Conservation (phyloP, 2,888 invertebrate species). For the Dasypolia templi region DNA sequence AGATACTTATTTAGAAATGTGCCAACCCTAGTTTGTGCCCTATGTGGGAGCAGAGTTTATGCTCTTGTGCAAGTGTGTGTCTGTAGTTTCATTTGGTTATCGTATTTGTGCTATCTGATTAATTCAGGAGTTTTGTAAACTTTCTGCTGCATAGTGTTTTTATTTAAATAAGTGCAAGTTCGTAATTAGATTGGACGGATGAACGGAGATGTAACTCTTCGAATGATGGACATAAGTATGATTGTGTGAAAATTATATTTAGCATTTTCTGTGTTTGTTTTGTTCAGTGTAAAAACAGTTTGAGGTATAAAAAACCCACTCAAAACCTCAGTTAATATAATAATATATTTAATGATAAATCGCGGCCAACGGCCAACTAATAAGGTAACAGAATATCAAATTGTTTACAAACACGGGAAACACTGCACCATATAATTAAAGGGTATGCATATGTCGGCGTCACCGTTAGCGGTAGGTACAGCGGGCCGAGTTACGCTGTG, state of each 20-base stretch:
- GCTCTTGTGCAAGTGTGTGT: slow-evolving; percentile 60
- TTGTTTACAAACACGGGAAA: too few species aligned
- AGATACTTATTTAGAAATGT: background rate
- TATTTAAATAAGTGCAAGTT: slow-evolving; percentile 42
- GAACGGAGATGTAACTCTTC: slow-evolving; percentile 16
- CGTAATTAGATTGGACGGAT: slow-evolving; percentile 36
- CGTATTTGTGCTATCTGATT: slow-evolving; percentile 65
- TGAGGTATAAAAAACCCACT: background rate
- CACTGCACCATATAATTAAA: background rate
- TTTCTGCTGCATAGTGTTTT: slow-evolving; percentile 46
- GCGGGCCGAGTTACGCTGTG: too few species aligned
- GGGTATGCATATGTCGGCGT: too few species aligned
- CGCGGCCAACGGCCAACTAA: background rate
- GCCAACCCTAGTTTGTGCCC: slow-evolving; percentile 41
- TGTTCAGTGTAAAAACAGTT: background rate
- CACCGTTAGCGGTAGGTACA: too few species aligned
- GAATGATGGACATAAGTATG: background rate
- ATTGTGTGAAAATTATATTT: background rate
- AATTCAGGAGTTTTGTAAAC: slow-evolving; percentile 61
- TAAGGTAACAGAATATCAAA: background rate
- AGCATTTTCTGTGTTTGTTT: background rate
- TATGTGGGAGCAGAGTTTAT: slow-evolving; percentile 57
- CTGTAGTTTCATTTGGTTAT: slow-evolving; percentile 64
- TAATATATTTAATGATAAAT: background rate
- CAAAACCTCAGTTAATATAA: background rate